Base-by-base conservation (phyloP, 2,113 vertebrate species). In the Mus spicilegus region DNA sequence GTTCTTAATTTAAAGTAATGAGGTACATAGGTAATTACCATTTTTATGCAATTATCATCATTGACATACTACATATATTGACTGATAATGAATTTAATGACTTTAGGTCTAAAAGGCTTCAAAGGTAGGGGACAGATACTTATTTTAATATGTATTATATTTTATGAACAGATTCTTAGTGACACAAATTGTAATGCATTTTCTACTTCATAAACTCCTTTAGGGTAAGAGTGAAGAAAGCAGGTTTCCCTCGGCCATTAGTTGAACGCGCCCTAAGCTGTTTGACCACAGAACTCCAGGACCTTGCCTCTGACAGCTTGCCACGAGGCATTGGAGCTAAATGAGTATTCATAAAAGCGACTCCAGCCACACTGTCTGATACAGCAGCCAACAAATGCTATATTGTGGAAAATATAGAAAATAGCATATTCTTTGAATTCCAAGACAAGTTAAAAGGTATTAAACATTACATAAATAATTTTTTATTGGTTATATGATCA, bases 191-290 rank as follows among this genome's bases (percentile, higher is more conserved):
- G 81, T 95, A 95, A 73, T 78, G 72, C 39, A 89, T 86, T 95
- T 95, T 95, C 87, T 95, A 82, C 65, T 90, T 97, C 65, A 93
- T 85, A 90, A 94, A 97, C 7, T 94, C 61, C 67, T 56, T 56
- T 90, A 75, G 63, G 17, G 46, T 65, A 54, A 46, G 70, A 91
- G 26, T 90, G 80, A 95, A 72, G 46, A 87, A 84, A 95, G 69
- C 49, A 89, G 77, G 86, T 14, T 63, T 96, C 72, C 39, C 36
- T 91, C 72, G 67, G 20, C 20, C 89, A 87, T 87, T 75, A 91
- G 63, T 93, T 91, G 93, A 89, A 89, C 14, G 65, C 54, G 95
- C 58, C 85, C 7, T n/a, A 77, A 91, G 63, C 89, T 81, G n/a
- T 58, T 78, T 82, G 54, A 51, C n/a, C 30, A 78, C 4, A 39